A percentile compares a stretch with the other conserved stretches of the same genome.
Conservation (phyloP, 2,888 invertebrate species). For the Teinopalpus imperialis region DNA sequence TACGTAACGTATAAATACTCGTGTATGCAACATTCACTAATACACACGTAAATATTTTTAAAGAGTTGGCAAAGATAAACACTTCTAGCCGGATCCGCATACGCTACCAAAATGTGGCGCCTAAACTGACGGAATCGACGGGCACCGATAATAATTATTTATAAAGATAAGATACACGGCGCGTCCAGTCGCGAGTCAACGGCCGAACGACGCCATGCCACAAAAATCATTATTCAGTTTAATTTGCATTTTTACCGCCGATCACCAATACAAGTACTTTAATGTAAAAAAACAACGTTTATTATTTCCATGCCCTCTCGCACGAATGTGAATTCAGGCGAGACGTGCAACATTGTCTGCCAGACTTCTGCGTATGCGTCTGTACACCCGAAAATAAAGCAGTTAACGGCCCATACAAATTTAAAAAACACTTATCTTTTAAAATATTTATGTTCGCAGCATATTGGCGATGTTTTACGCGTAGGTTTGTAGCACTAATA, state of each 20-base stretch:
- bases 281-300: slow-evolving; percentile 34
- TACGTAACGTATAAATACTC: too few relatives aligned
- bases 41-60: slow-evolving; percentile 12
- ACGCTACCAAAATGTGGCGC: slow-evolving; percentile 56
- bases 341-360: slow-evolving; percentile 7
- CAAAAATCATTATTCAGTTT: slow-evolving; percentile 60
- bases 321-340: background rate
- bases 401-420: slow-evolving; percentile 13
- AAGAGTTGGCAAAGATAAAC: slow-evolving; percentile 14
- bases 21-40: too few relatives aligned
- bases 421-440: slow-evolving; percentile 10
- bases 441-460: slow-evolving; percentile 11
- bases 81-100: slow-evolving; percentile 44
- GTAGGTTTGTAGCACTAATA: slow-evolving; percentile 13
- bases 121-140: slow-evolving; percentile 51
- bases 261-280: slow-evolving; percentile 43
- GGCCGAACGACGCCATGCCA: slow-evolving; percentile 49
- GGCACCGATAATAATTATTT: slow-evolving; percentile 39
- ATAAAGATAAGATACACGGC: slow-evolving; percentile 43
- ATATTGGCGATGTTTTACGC: slow-evolving; percentile 2
- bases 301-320: slow-evolving; percentile 13
- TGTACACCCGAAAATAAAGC: slow-evolving; percentile 17
- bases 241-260: slow-evolving; percentile 60
- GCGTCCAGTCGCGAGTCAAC: slow-evolving; percentile 48
- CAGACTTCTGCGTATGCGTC: slow-evolving; percentile 1